These are phyloP conservation scores for Lepas anatifera DNA, from an alignment of 2,888 invertebrate species.

Conservation along the genomic window DNA sequence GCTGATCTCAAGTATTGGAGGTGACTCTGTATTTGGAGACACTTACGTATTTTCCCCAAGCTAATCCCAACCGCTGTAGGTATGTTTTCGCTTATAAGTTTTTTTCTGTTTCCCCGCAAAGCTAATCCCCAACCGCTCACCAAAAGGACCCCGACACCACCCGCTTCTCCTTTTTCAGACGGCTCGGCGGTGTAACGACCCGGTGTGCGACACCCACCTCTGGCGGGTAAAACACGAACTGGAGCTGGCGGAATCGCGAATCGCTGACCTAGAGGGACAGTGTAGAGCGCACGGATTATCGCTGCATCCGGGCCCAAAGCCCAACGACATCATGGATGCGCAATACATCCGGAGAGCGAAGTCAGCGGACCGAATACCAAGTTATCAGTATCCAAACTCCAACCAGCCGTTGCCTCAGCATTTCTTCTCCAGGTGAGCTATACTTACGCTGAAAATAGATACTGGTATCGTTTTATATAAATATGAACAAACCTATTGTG, in stretches of 20 bases:
- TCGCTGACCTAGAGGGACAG: conserved; percentile 73
- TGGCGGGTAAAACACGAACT: conserved; percentile 87
- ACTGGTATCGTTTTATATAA: too few relatives aligned
- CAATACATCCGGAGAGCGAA: neutral
- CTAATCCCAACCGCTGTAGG: too few relatives aligned
- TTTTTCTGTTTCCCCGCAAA: too few relatives aligned
- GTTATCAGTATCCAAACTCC: neutral
- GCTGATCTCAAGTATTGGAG: too few relatives aligned
- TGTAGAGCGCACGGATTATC: conserved; percentile 57
- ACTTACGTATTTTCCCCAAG: too few relatives aligned
- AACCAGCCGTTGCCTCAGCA: neutral
- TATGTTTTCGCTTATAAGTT: too few relatives aligned
- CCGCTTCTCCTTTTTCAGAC: neutral
- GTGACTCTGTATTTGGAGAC: too few relatives aligned
- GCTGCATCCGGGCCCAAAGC: neutral
- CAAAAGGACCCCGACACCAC: too few relatives aligned
- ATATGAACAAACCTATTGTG: too few relatives aligned
- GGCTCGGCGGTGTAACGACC: conserved; percentile 31
- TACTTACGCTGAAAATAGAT: too few relatives aligned
- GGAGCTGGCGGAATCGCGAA: conserved; percentile 69
- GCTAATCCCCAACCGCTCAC: too few relatives aligned
- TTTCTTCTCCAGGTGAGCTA: neutral
- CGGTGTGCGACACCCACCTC: conserved; percentile 35
- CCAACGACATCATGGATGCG: neutral
- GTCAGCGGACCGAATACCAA: neutral